A percentile compares a stretch with the other conserved stretches of the same genome.
phyloP scores from a whole-genome alignment of 2,797 vertebrate species.

The Halcyon smyrnensis region DNA sequence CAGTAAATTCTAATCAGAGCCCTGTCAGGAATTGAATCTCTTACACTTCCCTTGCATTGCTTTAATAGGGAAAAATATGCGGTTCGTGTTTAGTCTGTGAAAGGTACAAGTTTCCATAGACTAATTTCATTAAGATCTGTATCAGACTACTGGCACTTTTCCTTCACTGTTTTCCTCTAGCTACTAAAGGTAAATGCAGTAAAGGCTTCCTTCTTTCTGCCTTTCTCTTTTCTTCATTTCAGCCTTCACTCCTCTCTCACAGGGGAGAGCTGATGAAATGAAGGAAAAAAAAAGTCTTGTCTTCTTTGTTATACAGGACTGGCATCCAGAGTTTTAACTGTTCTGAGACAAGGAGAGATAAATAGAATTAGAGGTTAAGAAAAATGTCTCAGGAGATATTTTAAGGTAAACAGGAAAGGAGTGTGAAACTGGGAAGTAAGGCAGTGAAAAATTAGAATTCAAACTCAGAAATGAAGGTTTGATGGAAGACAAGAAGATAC shows the following conservation, averaged over 20 bases:
- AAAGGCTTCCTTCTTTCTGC: not conserved
- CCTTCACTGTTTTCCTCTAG: not conserved
- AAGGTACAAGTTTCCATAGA: not conserved
- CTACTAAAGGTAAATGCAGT: not conserved
- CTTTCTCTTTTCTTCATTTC: not conserved
- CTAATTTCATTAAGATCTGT: slow-evolving; percentile 3
- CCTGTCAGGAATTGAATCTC: not conserved
- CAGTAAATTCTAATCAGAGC: not conserved
- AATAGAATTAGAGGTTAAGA: not conserved
- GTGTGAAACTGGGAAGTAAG: not conserved
- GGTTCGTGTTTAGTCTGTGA: not conserved
- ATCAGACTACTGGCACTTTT: not conserved
- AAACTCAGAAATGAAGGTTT: not conserved
- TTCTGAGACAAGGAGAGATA: not conserved
- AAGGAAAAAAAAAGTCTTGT: not conserved
- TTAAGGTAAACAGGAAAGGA: not conserved
- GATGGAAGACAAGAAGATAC: not conserved
- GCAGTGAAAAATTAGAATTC: not conserved
- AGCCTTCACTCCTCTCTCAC: not conserved
- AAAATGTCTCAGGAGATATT: not conserved
- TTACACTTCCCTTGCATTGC: not conserved
- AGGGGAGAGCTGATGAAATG: not conserved
- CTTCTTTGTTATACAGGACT: not conserved
- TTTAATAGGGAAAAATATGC: not conserved
- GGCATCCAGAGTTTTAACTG: not conserved